Base-by-base conservation (phyloP, 2,888 invertebrate genomes). In the Platycheirus rosarum region DNA sequence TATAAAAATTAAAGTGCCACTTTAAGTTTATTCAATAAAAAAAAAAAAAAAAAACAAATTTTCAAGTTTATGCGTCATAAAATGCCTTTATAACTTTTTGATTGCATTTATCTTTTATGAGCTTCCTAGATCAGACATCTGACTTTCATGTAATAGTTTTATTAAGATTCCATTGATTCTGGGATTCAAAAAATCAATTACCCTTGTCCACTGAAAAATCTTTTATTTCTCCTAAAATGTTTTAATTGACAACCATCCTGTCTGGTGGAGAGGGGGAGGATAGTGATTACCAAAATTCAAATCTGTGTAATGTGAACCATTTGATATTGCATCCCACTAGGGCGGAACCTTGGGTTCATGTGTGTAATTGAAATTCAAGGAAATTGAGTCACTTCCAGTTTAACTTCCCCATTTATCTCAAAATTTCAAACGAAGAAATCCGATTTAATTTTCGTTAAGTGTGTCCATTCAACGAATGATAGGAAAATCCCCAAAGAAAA, bases 121-220 rank as follows among this genome's bases (percentile, higher is more conserved):
- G 29, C 3, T 32, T 40, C 20, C 23, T 14, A 2, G 23, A 40
- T 3, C 3, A 37, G 37, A 26, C 6, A 2, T 26, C 26, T 26
- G 26, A 26, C 26, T 4, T n/a, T 26, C 20, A 18, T 37, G 29
- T 44, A 49, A 60, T 51, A 37, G 57, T 63, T 65, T 75, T 70
- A 18, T 79, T 70, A 71, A 76, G 70, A 76, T 80, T 80, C 80
- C 76, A 70, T 71, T 49, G 65, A 60, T 62, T 20, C 32, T 48
- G 62, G 55, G 76, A 66, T 60, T 44, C 20, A 46, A 35, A 66
- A n/a, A 76, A 76, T 70, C 80, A 80, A 80, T 80, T 80, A 80
- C 48, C 46, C 13, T 20, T 48, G 51, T 53, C 40, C 65, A 66
- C 70, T 77, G 65, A 77, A 76, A 20, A 7, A 76, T 63, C 55